Percentiles rank a stretch among this genome's conserved stretches.
phyloP scores from a whole-genome alignment of 2,888 invertebrate genomes.

The Noctua janthe region DNA sequence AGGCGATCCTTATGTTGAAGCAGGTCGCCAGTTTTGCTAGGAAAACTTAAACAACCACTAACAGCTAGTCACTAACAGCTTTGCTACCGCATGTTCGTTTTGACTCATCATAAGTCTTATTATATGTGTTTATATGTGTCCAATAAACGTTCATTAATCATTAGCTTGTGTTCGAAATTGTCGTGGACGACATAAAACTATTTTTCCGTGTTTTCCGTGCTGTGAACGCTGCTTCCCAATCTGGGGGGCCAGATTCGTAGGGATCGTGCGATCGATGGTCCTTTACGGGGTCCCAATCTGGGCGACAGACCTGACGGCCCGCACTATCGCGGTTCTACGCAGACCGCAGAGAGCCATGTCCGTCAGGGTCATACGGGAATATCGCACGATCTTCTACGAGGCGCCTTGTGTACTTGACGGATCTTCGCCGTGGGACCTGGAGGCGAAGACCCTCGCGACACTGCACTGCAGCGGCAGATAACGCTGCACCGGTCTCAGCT shows the following conservation, averaged over 20 bases:
- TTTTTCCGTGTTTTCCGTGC: conserved; percentile 33
- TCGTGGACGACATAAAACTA: conserved; percentile 31
- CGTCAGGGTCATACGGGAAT: neutral
- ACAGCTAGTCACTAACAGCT: too few species aligned
- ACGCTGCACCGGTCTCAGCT: too few species aligned
- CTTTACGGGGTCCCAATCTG: neutral
- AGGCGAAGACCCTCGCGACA: too few species aligned
- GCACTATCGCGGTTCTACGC: too few species aligned
- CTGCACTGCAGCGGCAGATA: too few species aligned
- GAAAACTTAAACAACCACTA: neutral
- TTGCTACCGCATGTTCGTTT: too few species aligned
- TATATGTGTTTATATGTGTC: too few species aligned
- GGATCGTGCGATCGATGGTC: neutral
- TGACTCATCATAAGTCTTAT: too few species aligned
- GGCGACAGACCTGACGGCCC: too few species aligned
- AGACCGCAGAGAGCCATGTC: neutral
- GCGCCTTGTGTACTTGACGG: neutral
- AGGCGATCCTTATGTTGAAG: conserved; percentile 61
- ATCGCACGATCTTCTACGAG: neutral
- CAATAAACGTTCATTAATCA: neutral
- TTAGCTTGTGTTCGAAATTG: conserved; percentile 26
- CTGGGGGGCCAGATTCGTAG: too few species aligned
- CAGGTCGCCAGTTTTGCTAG: conserved; percentile 41
- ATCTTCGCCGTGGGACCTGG: too few species aligned
- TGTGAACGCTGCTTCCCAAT: too few species aligned